These are phyloP conservation scores for Orthosia gracilis DNA, from an alignment of 2,888 invertebrate genomes.

Conservation along the genomic window DNA sequence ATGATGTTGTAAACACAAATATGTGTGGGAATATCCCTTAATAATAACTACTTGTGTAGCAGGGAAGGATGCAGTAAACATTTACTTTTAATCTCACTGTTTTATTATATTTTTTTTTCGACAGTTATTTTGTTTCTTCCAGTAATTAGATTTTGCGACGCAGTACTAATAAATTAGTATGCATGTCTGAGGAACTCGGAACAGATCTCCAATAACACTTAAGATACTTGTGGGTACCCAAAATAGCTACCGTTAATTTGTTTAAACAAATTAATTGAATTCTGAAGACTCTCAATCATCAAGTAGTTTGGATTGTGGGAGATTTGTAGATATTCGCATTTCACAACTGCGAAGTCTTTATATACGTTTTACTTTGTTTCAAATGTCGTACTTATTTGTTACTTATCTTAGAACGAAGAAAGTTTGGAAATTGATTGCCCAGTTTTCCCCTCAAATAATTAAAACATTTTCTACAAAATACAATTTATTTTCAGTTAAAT, in stretches of 20 bases:
- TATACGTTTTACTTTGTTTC: conserved; percentile 2
- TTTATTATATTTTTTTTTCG: too few relatives aligned
- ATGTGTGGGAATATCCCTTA: too few relatives aligned
- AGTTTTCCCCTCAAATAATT: background rate
- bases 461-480: background rate
- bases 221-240: conserved; percentile 24
- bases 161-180: conserved; percentile 35
- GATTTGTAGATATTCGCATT: conserved; percentile 48
- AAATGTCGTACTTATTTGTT: background rate
- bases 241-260: conserved; percentile 55
- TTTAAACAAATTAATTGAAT: conserved; percentile 63
- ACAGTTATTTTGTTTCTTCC: background rate
- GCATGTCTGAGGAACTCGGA: background rate
- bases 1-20: too few relatives aligned
- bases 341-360: conserved; percentile 1
- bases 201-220: conserved; percentile 10
- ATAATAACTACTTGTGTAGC: too few relatives aligned
- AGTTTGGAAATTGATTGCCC: too few relatives aligned
- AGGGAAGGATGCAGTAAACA: too few relatives aligned
- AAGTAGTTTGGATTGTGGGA: conserved; percentile 55
- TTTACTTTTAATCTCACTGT: too few relatives aligned
- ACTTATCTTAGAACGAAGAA: background rate
- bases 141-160: background rate
- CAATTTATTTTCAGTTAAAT: background rate
- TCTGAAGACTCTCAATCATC: conserved; percentile 44